Evolutionary conservation across 2,113 vertebrate species (phyloP), one percentile per base, ranked within the genome.

Genomic region (Xiphophorus hellerii): DNA sequence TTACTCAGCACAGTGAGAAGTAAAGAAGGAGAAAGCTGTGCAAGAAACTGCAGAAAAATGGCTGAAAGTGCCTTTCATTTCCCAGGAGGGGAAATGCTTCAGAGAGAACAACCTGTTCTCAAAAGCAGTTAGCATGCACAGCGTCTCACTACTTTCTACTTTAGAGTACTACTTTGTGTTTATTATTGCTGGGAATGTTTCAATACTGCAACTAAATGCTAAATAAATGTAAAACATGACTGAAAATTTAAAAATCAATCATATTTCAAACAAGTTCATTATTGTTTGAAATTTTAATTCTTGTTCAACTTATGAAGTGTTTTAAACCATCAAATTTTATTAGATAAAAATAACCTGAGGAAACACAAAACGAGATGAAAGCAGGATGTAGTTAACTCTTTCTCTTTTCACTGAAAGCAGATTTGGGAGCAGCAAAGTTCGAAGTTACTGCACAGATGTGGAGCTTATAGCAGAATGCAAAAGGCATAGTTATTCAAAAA

Each of bases 11-110:
- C 39, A 75, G n/a, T 54, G 44, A 65, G 28, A 54, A 75, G 61
- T 67, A 63, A 48, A 65, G 31, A 71, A 51, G 20, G 60, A 27
- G 77, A 74, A 77, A 33, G 60, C 28, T 70, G 15, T 44, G 54
- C 69, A 58, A 74, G 30, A 75, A 15, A 76, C 5, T 71, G 39
- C 37, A 58, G 48, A 37, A 67, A 67, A 42, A 44, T 67, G n/a
- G 11, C 72, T 66, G 39, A 37, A 54, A 64, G 61, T 74, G 22
- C 22, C 25, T 73, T 65, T 60, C 15, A 39, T 81, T 30, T 69
- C 78, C 31, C 14, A 64, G 62, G 31, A 71, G 35, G 37, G 39
- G 67, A 82, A 44, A 35, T 14, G 33, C 31, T 54, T 28, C 44
- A 25, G 15, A n/a, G 15, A 69, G 31, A 27, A 58, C 22, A n/a